phyloP scores from a whole-genome alignment of 2,113 vertebrate species.

The Stictonetta naevosa region DNA sequence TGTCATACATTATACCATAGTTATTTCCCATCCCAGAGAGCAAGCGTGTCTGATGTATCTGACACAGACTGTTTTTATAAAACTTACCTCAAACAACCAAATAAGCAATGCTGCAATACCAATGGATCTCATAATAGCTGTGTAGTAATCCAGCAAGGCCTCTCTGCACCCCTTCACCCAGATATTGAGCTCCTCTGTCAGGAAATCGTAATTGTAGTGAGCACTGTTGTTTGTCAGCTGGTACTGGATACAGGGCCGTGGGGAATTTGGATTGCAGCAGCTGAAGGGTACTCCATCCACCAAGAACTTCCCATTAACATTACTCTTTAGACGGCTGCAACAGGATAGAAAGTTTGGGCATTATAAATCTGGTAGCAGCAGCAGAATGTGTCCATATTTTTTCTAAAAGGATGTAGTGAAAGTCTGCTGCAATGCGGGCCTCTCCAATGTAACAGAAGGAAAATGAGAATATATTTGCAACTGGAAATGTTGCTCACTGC shows the following conservation, averaged over 20 bases:
- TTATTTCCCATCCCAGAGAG: not conserved
- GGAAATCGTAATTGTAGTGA: slow-evolving; percentile 87
- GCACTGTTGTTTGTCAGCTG: slow-evolving; percentile 87
- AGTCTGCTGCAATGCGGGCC: not conserved
- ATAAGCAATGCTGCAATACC: slow-evolving; percentile 82
- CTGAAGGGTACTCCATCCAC: slow-evolving; percentile 88
- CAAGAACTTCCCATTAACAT: slow-evolving; percentile 85
- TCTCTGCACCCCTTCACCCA: slow-evolving; percentile 85
- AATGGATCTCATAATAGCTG: slow-evolving; percentile 82
- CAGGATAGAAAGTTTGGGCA: not conserved
- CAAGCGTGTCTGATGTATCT: not conserved
- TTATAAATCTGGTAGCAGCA: not conserved
- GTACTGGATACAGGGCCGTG: slow-evolving; percentile 87
- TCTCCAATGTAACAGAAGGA: not conserved
- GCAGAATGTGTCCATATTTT: not conserved
- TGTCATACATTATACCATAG: rapidly evolving
- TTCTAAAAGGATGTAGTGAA: not conserved
- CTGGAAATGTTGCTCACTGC: not conserved
- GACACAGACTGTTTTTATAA: not conserved
- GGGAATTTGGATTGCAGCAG: slow-evolving; percentile 87
- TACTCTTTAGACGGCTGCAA: slow-evolving; percentile 84
- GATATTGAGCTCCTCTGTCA: slow-evolving; percentile 85
- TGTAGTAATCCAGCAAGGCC: slow-evolving; percentile 86
- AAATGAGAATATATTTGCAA: not conserved
- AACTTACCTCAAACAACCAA: slow-evolving; percentile 88